These are phyloP conservation scores for Phymanthus crucifer DNA, from an alignment of 92 coral and sea anemone genomes.

Conservation along the genomic window DNA sequence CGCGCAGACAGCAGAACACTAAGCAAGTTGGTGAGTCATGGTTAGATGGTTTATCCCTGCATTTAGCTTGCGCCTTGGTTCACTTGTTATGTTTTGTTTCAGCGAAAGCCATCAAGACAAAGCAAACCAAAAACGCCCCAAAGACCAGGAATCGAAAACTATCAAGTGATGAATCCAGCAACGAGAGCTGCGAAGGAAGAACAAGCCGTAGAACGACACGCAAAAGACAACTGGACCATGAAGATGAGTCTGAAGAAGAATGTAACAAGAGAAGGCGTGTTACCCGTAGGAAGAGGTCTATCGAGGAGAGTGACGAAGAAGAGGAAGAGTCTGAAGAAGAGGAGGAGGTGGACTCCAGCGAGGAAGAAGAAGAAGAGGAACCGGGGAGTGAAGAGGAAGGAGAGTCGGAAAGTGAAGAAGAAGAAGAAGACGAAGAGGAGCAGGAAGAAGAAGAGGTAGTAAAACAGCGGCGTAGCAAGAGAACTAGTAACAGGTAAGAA, in stretches of 20 bases:
- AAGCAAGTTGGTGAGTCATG: slow-evolving; percentile 12
- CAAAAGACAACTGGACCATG: slow-evolving; percentile 9
- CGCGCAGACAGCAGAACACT: neutral
- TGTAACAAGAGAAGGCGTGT: slow-evolving; percentile 8
- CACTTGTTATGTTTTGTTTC: neutral
- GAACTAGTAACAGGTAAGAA: slow-evolving; percentile 13
- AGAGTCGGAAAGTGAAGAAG: neutral
- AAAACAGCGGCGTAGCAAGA: neutral
- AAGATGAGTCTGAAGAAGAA: slow-evolving; percentile 11
- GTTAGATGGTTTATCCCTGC: neutral
- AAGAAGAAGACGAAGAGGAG: slow-evolving; percentile 20
- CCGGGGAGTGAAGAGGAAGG: slow-evolving; percentile 19
- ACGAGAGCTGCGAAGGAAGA: neutral
- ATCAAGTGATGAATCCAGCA: slow-evolving; percentile 26
- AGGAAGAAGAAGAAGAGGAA: slow-evolving; percentile 26
- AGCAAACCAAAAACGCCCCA: slow-evolving; percentile 4
- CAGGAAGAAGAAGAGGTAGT: slow-evolving; percentile 3
- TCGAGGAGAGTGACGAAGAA: slow-evolving; percentile 18
- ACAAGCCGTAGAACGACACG: neutral
- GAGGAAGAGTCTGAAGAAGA: neutral
- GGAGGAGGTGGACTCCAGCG: slow-evolving; percentile 34
- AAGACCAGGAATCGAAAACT: slow-evolving; percentile 4
- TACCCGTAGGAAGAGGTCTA: slow-evolving; percentile 19
- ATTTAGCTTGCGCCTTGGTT: neutral
- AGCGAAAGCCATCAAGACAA: slow-evolving; percentile 7